Conservation (phyloP, 1,140 invertebrate genomes). For the Uloborus diversus region DNA sequence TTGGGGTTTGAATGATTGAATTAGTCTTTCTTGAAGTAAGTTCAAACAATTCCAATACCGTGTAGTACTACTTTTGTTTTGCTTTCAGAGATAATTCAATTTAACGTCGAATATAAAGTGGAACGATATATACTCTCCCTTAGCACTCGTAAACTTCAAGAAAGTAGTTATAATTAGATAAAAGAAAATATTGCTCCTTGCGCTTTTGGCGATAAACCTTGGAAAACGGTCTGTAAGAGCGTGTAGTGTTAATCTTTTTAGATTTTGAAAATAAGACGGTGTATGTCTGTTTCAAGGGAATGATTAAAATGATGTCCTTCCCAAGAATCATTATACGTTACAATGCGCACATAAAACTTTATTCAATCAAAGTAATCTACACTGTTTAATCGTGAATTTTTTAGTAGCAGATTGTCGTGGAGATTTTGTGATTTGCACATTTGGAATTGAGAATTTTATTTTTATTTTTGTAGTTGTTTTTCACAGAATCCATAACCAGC, state of each 20-base stretch:
- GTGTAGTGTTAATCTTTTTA: slow-evolving; percentile 14
- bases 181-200: slow-evolving; percentile 1
- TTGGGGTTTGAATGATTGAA: not conserved
- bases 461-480: too few species aligned
- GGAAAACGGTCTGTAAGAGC: not conserved
- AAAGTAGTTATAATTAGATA: slow-evolving; percentile 22
- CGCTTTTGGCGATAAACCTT: slow-evolving; percentile 13
- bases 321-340: too few species aligned
- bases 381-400: too few species aligned
- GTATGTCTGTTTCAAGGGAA: too few species aligned
- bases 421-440: too few species aligned
- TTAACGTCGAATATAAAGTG: slow-evolving; percentile 1
- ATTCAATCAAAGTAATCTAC: not conserved
- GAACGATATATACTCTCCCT: not conserved
- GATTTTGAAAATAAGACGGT: too few species aligned
- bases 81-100: not conserved
- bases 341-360: not conserved
- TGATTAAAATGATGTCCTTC: too few species aligned
- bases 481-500: too few species aligned
- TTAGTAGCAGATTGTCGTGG: too few species aligned
- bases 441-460: too few species aligned
- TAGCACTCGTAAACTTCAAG: slow-evolving; percentile 9
- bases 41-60: not conserved
- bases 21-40: not conserved
- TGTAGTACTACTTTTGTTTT: not conserved